A percentile compares a stretch with the other conserved stretches of the same genome.
phyloP scores from a whole-genome alignment of 2,113 vertebrate species.

The Dermatemys mawii region DNA sequence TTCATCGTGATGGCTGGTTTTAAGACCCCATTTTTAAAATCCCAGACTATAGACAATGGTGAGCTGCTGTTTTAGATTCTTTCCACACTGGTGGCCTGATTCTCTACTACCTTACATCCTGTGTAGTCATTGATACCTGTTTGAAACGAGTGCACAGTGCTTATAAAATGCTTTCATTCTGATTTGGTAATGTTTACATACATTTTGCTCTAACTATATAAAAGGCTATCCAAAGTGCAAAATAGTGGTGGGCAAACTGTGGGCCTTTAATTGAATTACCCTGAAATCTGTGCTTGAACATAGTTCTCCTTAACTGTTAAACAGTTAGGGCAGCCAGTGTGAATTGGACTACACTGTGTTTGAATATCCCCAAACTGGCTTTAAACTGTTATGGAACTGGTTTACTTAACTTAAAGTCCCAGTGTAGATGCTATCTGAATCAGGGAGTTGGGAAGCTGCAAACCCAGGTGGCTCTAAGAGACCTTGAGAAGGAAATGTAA shows the following conservation, averaged over 20 bases:
- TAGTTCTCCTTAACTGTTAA: neutral
- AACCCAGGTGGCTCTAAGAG: neutral
- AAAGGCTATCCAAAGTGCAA: neutral
- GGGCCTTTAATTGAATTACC: neutral
- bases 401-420: accelerated
- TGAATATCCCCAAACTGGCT: neutral
- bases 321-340: neutral
- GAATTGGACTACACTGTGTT: neutral
- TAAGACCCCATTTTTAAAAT: neutral
- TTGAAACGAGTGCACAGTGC: accelerated
- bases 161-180: neutral
- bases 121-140: neutral
- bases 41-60: neutral
- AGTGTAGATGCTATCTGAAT: neutral
- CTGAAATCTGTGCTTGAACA: neutral
- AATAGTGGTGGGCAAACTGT: neutral
- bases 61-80: neutral
- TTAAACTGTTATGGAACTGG: neutral
- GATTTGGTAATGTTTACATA: accelerated
- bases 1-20: neutral
- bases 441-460: neutral
- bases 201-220: neutral
- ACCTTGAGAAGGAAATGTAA: neutral
- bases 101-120: neutral
- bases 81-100: neutral